Evolutionary conservation across 2,888 invertebrate species (phyloP).

Genomic region (Epicampocera succincta): DNA sequence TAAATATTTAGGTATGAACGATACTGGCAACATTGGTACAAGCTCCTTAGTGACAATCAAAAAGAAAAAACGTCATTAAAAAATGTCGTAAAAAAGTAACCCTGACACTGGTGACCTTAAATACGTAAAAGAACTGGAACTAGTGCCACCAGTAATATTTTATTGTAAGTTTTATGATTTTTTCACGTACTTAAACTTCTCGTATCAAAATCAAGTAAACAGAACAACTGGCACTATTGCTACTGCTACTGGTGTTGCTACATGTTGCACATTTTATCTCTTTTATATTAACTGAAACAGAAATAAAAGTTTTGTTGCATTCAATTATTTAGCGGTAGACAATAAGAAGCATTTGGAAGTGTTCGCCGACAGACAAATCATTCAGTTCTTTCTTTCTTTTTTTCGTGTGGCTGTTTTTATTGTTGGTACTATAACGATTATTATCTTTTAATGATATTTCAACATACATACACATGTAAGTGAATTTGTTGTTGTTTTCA

Average conservation of each 20-base stretch:
- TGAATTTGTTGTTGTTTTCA: neutral
- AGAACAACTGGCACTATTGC: conserved; percentile 33
- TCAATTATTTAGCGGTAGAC: conserved; percentile 24
- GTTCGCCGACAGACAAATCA: conserved; percentile 54
- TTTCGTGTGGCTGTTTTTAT: conserved; percentile 67
- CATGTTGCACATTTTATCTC: conserved; percentile 53
- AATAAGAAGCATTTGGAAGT: conserved; percentile 36
- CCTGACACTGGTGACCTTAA: conserved; percentile 69
- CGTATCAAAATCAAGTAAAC: conserved; percentile 32
- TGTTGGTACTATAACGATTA: conserved; percentile 79
- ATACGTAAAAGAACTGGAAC: conserved; percentile 41
- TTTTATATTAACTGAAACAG: conserved; percentile 22
- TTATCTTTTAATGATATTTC: conserved; percentile 77
- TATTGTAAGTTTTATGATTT: conserved; percentile 66
- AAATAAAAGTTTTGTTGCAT: conserved; percentile 34
- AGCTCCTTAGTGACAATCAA: conserved; percentile 25
- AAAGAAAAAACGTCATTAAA: conserved; percentile 50
- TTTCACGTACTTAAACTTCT: conserved; percentile 56
- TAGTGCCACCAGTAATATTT: conserved; percentile 41
- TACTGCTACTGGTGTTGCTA: conserved; percentile 32
- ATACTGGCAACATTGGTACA: conserved; percentile 8
- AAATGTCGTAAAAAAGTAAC: conserved; percentile 65
- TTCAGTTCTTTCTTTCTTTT: conserved; percentile 72
- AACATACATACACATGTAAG: conserved; percentile 2
- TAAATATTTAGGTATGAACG: neutral